Evolutionary conservation across 2,113 vertebrate genomes (phyloP), one percentile per base, ranked within the genome.

Genomic region (Pelecanus crispus): DNA sequence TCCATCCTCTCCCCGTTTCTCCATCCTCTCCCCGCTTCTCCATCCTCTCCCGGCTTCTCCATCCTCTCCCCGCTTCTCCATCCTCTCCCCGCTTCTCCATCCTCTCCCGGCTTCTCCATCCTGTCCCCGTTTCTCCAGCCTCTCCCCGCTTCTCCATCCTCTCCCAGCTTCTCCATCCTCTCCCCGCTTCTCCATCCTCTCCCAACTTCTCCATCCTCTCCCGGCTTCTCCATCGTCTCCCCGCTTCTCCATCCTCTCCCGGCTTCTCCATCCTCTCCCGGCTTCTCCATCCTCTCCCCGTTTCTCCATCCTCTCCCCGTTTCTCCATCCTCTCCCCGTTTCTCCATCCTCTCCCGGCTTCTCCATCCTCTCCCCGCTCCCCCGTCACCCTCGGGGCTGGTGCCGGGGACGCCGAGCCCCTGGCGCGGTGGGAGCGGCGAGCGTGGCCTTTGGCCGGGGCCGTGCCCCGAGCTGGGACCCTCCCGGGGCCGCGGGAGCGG

Each of bases 381-480:
- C n/a, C n/a, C n/a, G n/a, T n/a, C n/a, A n/a, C n/a, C n/a, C n/a
- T n/a, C n/a, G n/a, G n/a, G 36, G 44, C 17, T 12, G 32, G 26
- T 12, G 31, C 16, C 2, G 17, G 29, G 47, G n/a, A 3, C 3
- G 4, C 7, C 6, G 63, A 4, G 67, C 50, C 40, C 44, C 40
- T 1, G 50, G 19, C 6, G 2, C 11, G 1, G 29, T 1, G 42
- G 31, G 9, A 16, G 24, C 3, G 6, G 15, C 10, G 70, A 20
- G 10, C 8, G 7, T 1, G 62, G 17, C 77, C 36, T 38, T 40
- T 1, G 42, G 29, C 42, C 3, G 1, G 18, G 42, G 28, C n/a
- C 31, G 13, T 6, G 17, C 53, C 17, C 3, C 10, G 22, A 16
- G 16, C 3, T 11, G 24, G 34, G 44, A 47, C 59, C 38, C 49